Conservation (phyloP, 2,888 invertebrate species). For the Leptinotarsa juncta region DNA sequence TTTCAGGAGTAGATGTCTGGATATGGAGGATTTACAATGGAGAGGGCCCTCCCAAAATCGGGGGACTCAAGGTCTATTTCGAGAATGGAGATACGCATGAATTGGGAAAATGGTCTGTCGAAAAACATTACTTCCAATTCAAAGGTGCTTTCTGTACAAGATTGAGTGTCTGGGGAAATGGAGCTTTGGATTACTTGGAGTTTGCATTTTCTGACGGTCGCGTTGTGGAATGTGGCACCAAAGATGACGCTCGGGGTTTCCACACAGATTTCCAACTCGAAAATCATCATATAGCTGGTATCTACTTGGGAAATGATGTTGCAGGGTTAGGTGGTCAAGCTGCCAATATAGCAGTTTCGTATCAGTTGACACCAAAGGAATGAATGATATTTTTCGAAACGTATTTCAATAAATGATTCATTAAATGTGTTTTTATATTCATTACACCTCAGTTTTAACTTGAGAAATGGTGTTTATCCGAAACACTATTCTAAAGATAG, state of each 20-base stretch:
- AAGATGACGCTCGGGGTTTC: neutral
- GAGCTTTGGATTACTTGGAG: slow-evolving; percentile 22
- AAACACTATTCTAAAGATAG: no score
- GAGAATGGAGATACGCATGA: slow-evolving; percentile 5
- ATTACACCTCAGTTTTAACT: no score
- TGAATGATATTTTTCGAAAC: neutral
- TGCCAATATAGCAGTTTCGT: slow-evolving; percentile 6
- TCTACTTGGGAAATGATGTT: neutral
- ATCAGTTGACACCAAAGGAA: neutral
- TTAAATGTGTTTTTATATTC: no score
- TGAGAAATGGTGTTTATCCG: no score
- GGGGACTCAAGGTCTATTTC: slow-evolving; percentile 14
- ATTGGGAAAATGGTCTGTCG: neutral
- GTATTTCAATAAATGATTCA: no score
- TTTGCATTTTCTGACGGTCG: slow-evolving; percentile 16
- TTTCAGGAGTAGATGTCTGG: neutral
- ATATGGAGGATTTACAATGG: slow-evolving; percentile 11
- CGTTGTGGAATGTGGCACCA: neutral
- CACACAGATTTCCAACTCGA: neutral
- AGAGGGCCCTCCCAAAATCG: neutral
- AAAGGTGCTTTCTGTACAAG: slow-evolving; percentile 2
- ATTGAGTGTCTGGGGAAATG: slow-evolving; percentile 12
- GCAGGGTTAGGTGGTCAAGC: slow-evolving; percentile 5
- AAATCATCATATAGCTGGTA: slow-evolving; percentile 11
- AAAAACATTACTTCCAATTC: slow-evolving; percentile 1